Percentiles rank a stretch among this genome's conserved stretches.
Conservation (phyloP, 2,797 vertebrate species). For the Silurus aristotelis region DNA sequence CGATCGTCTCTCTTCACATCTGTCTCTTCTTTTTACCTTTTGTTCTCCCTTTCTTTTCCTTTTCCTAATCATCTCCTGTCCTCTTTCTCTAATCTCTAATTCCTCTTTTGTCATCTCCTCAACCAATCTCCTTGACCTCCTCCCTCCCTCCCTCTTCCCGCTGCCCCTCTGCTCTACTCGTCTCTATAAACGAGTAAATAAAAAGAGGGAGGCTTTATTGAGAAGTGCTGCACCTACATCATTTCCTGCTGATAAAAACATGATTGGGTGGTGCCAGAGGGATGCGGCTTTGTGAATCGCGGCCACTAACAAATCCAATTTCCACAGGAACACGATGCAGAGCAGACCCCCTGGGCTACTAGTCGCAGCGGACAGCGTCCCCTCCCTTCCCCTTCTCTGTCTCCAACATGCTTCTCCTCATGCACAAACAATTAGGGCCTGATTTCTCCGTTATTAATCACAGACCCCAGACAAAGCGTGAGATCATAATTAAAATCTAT, state of each 20-base stretch:
- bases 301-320: conserved; percentile 56
- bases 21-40: background rate
- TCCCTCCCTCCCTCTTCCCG: background rate
- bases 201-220: conserved; percentile 31
- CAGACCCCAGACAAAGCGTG: conserved; percentile 72
- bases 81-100: background rate
- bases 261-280: conserved; percentile 46
- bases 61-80: background rate
- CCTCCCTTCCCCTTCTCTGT: conserved; percentile 25
- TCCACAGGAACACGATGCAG: conserved; percentile 52
- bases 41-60: background rate
- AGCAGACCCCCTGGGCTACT: conserved; percentile 39
- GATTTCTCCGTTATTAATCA: conserved; percentile 79
- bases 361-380: conserved; percentile 47
- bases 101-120: background rate
- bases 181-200: conserved; percentile 32
- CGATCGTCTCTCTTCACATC: background rate
- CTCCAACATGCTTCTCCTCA: conserved; percentile 47
- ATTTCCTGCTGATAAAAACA: conserved; percentile 54
- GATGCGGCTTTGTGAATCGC: conserved; percentile 32
- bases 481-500: conserved; percentile 81
- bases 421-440: conserved; percentile 76
- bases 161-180: background rate
- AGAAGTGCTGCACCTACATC: conserved; percentile 39
- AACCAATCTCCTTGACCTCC: no score